Conservation (phyloP, 2,797 vertebrate genomes). For the Australoheros facetus region DNA sequence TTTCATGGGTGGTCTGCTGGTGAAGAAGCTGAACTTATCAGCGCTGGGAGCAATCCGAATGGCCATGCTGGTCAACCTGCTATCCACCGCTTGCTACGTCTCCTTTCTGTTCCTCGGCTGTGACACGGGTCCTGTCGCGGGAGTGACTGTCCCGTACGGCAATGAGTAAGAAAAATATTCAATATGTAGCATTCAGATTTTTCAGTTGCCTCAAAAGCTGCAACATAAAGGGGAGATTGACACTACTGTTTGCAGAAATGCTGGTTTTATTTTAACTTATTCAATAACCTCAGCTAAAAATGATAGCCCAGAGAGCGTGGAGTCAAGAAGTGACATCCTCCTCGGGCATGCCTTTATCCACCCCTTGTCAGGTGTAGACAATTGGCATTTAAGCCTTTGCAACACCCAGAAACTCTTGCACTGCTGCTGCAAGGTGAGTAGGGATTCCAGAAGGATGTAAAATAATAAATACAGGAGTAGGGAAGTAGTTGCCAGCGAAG, state of each 20-base stretch:
- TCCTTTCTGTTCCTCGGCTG: constrained; percentile 99
- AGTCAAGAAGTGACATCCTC: background rate
- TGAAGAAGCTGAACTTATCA: constrained; percentile 96
- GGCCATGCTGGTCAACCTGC: constrained; percentile 98
- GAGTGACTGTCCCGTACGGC: constrained; percentile 91
- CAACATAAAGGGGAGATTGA: background rate
- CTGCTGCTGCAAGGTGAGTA: background rate
- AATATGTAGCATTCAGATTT: background rate
- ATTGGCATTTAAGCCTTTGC: too few relatives aligned
- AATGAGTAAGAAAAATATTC: constrained; percentile 85
- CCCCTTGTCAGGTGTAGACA: too few relatives aligned
- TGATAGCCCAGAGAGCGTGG: too few relatives aligned
- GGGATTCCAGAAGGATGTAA: background rate
- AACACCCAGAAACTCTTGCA: too few relatives aligned
- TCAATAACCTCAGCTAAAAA: background rate
- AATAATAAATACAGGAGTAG: background rate
- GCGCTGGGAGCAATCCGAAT: constrained; percentile 95
- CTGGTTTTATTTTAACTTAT: background rate
- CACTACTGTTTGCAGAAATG: background rate
- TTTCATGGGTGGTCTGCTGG: constrained; percentile 95
- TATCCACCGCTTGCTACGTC: constrained; percentile 96
- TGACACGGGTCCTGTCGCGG: constrained; percentile 94
- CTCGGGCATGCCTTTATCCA: background rate
- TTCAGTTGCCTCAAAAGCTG: background rate
- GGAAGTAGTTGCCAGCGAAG: background rate